Conservation (phyloP, 35 echinoderm and acorn worm genomes). For the Apostichopus japonicus region DNA sequence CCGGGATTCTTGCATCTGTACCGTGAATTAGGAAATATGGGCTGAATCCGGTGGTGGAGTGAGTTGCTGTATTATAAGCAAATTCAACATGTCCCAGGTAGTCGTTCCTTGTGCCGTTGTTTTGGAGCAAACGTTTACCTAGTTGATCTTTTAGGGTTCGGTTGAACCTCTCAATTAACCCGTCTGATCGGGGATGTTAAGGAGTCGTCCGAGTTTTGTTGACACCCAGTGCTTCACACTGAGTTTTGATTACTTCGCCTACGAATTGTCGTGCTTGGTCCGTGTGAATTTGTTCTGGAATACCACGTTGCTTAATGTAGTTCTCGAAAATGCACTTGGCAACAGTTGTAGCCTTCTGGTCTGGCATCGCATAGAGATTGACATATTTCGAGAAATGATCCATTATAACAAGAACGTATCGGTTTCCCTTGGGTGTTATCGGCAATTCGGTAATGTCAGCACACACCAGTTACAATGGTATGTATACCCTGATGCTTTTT, state of each 20-base stretch:
- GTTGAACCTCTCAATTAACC: conserved; percentile 55
- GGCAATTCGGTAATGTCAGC: conserved; percentile 41
- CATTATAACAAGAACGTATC: conserved; percentile 46
- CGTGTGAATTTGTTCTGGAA: conserved; percentile 60
- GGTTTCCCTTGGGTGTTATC: conserved; percentile 22
- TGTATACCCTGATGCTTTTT: not conserved
- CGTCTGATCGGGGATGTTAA: conserved; percentile 64
- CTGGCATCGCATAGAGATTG: not conserved
- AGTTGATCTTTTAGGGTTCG: conserved; percentile 53
- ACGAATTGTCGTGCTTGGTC: conserved; percentile 69
- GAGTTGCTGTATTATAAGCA: conserved; percentile 43
- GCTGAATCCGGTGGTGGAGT: conserved; percentile 62
- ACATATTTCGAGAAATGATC: conserved; percentile 26
- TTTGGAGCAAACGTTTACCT: not conserved
- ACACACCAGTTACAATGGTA: conserved; percentile 26
- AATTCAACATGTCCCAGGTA: conserved; percentile 43
- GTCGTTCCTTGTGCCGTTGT: conserved; percentile 6
- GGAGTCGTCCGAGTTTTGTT: conserved; percentile 66
- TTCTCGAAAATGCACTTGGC: conserved; percentile 25
- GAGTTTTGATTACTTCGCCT: not conserved
- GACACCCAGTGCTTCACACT: conserved; percentile 48
- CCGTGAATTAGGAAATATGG: conserved; percentile 64
- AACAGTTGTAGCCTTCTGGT: not conserved
- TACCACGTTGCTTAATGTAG: conserved; percentile 54
- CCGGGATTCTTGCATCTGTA: conserved; percentile 30